phyloP scores from a whole-genome alignment of 2,113 vertebrate species.

The Chionodraco myersi region DNA sequence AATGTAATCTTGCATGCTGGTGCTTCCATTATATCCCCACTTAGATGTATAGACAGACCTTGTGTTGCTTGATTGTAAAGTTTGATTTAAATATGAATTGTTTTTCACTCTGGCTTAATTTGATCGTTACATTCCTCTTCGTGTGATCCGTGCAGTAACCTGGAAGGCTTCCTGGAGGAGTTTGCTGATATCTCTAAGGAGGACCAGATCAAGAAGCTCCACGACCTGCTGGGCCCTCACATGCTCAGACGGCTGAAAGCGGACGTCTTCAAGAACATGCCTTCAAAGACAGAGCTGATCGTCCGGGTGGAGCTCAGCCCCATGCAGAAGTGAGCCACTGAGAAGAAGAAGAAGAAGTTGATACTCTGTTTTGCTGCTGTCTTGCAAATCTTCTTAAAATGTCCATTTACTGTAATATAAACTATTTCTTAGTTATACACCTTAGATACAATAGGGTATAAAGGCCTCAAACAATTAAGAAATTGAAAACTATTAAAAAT shows the following conservation, averaged over 20 bases:
- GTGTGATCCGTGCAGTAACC: constrained; percentile 85
- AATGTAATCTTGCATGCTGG: not conserved
- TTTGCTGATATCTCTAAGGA: constrained; percentile 99
- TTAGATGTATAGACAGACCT: not conserved
- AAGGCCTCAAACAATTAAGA: no score
- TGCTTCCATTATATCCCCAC: not conserved
- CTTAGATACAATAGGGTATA: not conserved
- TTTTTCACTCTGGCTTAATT: not conserved
- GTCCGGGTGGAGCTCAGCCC: constrained; percentile 97
- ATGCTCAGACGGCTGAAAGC: constrained; percentile 97
- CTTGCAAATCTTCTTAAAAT: not conserved
- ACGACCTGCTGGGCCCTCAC: constrained; percentile 96
- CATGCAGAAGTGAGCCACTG: constrained; percentile 93
- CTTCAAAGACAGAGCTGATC: constrained; percentile 96
- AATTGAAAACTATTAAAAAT: not conserved
- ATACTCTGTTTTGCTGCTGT: not conserved
- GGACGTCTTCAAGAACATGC: constrained; percentile 99
- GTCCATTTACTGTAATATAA: not conserved
- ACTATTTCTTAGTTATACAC: not conserved
- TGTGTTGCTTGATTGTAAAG: not conserved
- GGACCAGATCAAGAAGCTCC: constrained; percentile 99
- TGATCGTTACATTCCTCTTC: not conserved
- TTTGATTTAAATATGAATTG: not conserved
- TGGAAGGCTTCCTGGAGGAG: constrained; percentile 98
- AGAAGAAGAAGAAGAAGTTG: no score